These are phyloP conservation scores for Kryptolebias marmoratus DNA, from an alignment of 2,113 vertebrate species.

Conservation along the genomic window DNA sequence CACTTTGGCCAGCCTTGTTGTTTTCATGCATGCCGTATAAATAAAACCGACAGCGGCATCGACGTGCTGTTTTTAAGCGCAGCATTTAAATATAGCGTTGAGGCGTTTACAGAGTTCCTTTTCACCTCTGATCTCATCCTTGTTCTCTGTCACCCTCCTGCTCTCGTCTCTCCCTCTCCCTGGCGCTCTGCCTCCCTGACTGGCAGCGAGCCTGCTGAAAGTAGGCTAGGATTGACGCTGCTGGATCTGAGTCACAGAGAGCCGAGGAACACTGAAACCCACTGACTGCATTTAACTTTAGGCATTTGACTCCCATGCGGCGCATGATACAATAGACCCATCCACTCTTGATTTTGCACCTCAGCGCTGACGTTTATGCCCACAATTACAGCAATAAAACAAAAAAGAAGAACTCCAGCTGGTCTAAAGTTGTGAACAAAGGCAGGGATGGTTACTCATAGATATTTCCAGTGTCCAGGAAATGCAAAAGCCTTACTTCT, in stretches of 20 bases:
- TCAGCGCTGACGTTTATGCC: slow-evolving; percentile 64
- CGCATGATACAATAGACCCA: slow-evolving; percentile 70
- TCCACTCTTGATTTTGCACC: slow-evolving; percentile 58
- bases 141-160: slow-evolving; percentile 47
- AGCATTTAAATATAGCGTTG: not conserved
- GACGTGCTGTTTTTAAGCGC: not conserved
- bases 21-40: not conserved
- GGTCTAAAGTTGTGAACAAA: slow-evolving; percentile 38
- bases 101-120: slow-evolving; percentile 19
- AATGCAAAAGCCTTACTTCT: slow-evolving; percentile 9
- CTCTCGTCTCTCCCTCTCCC: slow-evolving; percentile 57
- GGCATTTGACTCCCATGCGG: slow-evolving; percentile 74
- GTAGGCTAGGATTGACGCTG: slow-evolving; percentile 82
- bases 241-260: slow-evolving; percentile 81
- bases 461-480: slow-evolving; percentile 4
- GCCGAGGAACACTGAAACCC: slow-evolving; percentile 76
- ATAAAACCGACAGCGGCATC: not conserved
- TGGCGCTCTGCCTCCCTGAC: slow-evolving; percentile 69
- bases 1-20: too few relatives aligned
- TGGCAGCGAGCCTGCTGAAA: slow-evolving; percentile 77
- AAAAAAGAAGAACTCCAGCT: slow-evolving; percentile 32
- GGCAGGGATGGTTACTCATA: slow-evolving; percentile 34
- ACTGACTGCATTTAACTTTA: slow-evolving; percentile 79
- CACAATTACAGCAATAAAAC: slow-evolving; percentile 38
- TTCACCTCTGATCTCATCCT: slow-evolving; percentile 60